These are phyloP conservation scores for Nerophis ophidion DNA, from an alignment of 2,113 vertebrate genomes.

Conservation along the genomic window DNA sequence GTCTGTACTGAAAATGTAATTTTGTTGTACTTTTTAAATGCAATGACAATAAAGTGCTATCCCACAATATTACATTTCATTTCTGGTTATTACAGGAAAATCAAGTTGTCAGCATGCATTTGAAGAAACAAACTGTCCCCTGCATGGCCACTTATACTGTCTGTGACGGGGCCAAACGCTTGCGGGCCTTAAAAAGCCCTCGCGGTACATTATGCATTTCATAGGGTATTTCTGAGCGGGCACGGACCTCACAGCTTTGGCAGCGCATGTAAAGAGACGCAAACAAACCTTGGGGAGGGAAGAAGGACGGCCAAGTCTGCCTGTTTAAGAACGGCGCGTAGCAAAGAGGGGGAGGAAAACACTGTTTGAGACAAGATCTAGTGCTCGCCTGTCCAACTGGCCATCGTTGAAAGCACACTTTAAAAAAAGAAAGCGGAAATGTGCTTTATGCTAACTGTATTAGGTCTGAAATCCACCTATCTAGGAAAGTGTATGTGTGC, in stretches of 20 bases:
- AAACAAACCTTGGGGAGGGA: conserved; percentile 68
- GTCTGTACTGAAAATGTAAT: no score
- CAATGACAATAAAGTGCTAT: no score
- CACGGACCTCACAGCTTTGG: conserved; percentile 70
- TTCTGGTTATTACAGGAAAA: conserved; percentile 42
- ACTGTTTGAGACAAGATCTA: conserved; percentile 44
- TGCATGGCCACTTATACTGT: conserved; percentile 43
- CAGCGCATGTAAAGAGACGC: conserved; percentile 60
- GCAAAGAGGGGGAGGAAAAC: conserved; percentile 18
- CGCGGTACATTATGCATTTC: conserved; percentile 63
- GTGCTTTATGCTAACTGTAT: conserved; percentile 49
- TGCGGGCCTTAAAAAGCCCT: conserved; percentile 49
- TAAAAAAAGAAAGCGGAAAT: conserved; percentile 45
- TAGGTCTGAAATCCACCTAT: conserved; percentile 29
- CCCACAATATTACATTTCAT: conserved; percentile 4
- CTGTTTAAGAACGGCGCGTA: conserved; percentile 53
- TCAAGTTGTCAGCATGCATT: conserved; percentile 36
- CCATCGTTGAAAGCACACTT: conserved; percentile 54
- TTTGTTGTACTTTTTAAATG: no score
- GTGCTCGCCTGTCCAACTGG: conserved; percentile 59
- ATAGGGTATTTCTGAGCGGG: conserved; percentile 66
- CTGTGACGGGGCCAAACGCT: conserved; percentile 51
- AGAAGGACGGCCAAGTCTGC: conserved; percentile 61
- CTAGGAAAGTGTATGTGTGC: conserved; percentile 44
- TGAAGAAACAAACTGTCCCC: conserved; percentile 46